phyloP scores from a whole-genome alignment of 1,140 invertebrate genomes.

The Pogonomyrmex barbatus region DNA sequence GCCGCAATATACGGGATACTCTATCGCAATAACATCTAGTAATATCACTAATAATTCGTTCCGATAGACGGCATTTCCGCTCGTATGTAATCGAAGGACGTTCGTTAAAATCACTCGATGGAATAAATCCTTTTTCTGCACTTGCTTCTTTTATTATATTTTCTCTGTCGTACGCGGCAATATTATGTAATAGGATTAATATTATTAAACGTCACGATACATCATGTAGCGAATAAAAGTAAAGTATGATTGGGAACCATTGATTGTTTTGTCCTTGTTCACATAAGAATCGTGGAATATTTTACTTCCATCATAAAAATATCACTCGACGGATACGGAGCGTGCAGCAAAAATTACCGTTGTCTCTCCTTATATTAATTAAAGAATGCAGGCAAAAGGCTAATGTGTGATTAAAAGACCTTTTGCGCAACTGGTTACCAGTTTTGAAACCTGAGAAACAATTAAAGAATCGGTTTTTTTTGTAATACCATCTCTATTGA shows the following conservation, averaged over 20 bases:
- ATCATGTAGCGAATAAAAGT: neutral
- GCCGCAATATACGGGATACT: conserved; percentile 4
- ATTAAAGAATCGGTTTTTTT: neutral
- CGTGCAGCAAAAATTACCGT: neutral
- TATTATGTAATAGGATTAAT: neutral
- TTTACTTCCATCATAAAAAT: neutral
- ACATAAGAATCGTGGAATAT: neutral
- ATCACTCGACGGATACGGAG: neutral
- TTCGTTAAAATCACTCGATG: neutral
- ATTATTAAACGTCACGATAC: neutral
- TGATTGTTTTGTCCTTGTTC: neutral
- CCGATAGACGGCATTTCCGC: conserved; percentile 29
- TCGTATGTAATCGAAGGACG: conserved; percentile 26
- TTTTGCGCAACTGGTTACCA: neutral
- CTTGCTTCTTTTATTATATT: neutral
- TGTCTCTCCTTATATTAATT: neutral
- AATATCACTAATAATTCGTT: conserved; percentile 30
- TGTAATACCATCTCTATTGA: neutral
- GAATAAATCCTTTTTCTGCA: neutral
- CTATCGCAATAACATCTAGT: conserved; percentile 37
- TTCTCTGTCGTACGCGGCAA: neutral
- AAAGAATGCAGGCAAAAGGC: neutral
- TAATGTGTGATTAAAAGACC: neutral
- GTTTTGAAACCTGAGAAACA: neutral
- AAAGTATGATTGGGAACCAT: neutral